A percentile compares a stretch with the other conserved stretches of the same genome.
These are phyloP conservation scores for Coregonus sp. DNA, from an alignment of 2,797 vertebrate species.

Conservation along the genomic window DNA sequence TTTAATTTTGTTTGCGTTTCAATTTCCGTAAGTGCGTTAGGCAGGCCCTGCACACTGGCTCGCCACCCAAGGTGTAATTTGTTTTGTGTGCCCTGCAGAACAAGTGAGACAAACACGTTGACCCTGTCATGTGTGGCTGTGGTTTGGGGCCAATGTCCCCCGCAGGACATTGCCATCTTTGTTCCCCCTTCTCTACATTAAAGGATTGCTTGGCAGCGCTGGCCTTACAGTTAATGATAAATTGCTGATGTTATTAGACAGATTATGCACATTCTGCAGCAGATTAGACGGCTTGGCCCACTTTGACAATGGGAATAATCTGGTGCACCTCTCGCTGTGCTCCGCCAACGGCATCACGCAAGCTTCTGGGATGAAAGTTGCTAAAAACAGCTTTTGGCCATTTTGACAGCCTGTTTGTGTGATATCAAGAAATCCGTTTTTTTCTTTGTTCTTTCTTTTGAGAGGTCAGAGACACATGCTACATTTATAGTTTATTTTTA, in stretches of 20 bases:
- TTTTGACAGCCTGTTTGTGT: conserved; percentile 44
- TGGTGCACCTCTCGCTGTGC: conserved; percentile 32
- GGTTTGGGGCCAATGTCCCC: background rate
- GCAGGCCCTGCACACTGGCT: conserved; percentile 29
- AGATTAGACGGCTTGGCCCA: conserved; percentile 72
- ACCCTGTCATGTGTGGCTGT: conserved; percentile 20
- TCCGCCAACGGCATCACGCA: conserved; percentile 48
- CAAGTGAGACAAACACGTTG: conserved; percentile 52
- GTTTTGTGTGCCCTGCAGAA: conserved; percentile 49
- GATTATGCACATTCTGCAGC: conserved; percentile 81
- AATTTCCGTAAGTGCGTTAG: conserved; percentile 41
- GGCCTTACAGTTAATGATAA: conserved; percentile 66
- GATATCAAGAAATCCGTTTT: conserved; percentile 12
- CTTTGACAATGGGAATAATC: conserved; percentile 54
- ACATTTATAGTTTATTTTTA: conserved; percentile 4
- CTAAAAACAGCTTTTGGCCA: conserved; percentile 58
- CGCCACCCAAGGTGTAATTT: conserved; percentile 44
- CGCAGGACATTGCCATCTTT: conserved; percentile 64
- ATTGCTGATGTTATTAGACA: conserved; percentile 74
- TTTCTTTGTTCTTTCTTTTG: conserved; percentile 8
- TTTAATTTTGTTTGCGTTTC: conserved; percentile 53
- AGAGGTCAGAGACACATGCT: conserved; percentile 39
- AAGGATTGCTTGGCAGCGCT: conserved; percentile 44
- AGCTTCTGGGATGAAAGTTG: conserved; percentile 55
- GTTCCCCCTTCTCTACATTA: conserved; percentile 51